A percentile compares a stretch with the other conserved stretches of the same genome.
These are phyloP conservation scores for Sarotherodon lohbergeri DNA, from an alignment of 2,113 vertebrate genomes.

Conservation along the genomic window DNA sequence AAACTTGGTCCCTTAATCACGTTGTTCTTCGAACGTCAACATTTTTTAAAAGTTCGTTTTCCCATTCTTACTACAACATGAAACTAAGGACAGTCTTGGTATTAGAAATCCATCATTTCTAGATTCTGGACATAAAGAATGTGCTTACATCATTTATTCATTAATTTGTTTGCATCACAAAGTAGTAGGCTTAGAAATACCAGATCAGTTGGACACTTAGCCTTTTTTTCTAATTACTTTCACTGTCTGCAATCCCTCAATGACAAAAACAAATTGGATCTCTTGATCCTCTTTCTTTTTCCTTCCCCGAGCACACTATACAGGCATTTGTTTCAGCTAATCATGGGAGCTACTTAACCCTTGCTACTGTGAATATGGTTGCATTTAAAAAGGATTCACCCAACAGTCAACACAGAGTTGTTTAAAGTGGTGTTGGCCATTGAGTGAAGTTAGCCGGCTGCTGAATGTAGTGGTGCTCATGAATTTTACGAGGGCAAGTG, in stretches of 20 bases:
- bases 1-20: background rate
- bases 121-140: background rate
- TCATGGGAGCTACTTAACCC: conserved; percentile 57
- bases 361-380: conserved; percentile 50
- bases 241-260: conserved; percentile 4
- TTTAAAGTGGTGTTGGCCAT: conserved; percentile 54
- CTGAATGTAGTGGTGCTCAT: conserved; percentile 59
- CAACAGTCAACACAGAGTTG: conserved; percentile 54
- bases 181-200: background rate
- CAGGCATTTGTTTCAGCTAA: conserved; percentile 57
- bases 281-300: conserved; percentile 23
- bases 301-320: conserved; percentile 19
- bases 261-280: conserved; percentile 34
- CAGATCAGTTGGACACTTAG: background rate
- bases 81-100: background rate
- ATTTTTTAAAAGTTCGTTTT: background rate
- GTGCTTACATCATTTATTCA: background rate
- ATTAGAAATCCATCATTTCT: background rate
- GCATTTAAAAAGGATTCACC: conserved; percentile 56
- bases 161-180: background rate
- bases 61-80: background rate
- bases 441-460: conserved; percentile 25
- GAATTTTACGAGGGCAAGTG: conserved; percentile 70
- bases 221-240: background rate
- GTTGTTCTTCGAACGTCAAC: background rate